Base-by-base conservation (phyloP, 2,797 vertebrate species). In the Aratinga solstitialis region DNA sequence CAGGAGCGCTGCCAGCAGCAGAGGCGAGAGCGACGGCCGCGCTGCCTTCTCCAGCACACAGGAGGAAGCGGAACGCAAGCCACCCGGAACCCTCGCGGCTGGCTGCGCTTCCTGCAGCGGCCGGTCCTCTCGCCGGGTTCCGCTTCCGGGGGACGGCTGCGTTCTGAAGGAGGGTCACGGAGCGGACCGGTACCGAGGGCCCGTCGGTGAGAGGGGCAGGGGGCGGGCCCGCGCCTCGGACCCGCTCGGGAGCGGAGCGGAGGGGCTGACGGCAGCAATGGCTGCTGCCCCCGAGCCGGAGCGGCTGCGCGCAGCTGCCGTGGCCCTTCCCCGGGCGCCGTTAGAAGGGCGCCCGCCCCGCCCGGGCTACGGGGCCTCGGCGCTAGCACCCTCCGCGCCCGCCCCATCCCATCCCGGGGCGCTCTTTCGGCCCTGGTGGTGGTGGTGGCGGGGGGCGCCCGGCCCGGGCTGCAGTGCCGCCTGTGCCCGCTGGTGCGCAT, bases 61-160 rank as follows among this genome's bases (percentile, higher is more conserved):
- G 17, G 15, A 32, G 53, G 10, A 10, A 56, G 24, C 29, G 66
- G 91, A 91, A 84, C 71, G 24, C 27, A 58, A 84, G 13, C 8
- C 27, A 3, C 17, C 20, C 74, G 95, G 96, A 97, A 94, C 91
- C 4, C 19, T 47, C 3, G 32, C 26, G 26, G 9, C 40, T 13
- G 26, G n/a, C 10, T 5, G 8, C 23, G 42, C n/a, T 80, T 53
- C 47, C n/a, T 1, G 5, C 0, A 2, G n/a, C 6, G 19, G 16
- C 8, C 0, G 2, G 0, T 11, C 5, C 14, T 1, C 0, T 0
- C 0, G 5, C 0, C 1, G 3, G 11, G 13, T 97, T 97, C 97
- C 92, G 94, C 30, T 96, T 96, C 96, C 95, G 87, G 67, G 69
- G 58, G 10, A 20, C 9, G 18, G 40, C 42, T 6, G 47, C 13